Percentiles rank a stretch among this genome's conserved stretches.
These are phyloP conservation scores for Calliopsis andreniformis DNA, from an alignment of 1,140 invertebrate genomes.

Conservation along the genomic window DNA sequence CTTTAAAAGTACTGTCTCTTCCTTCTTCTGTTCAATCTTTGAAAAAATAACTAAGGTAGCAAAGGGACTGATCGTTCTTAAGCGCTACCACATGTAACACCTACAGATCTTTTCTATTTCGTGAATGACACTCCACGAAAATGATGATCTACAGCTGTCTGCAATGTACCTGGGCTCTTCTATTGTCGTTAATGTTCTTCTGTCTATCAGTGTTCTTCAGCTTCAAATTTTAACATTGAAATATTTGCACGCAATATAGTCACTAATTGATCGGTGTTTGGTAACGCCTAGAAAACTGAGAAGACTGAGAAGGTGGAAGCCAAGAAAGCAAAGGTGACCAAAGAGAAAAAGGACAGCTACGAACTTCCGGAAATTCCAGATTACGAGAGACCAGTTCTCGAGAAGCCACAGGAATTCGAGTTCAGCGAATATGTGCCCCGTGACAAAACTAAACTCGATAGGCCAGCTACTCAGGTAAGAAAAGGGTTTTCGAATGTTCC, in stretches of 20 bases:
- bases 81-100: too few relatives aligned
- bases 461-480: conserved; percentile 75
- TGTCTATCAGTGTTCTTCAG: background rate
- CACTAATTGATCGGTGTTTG: background rate
- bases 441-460: conserved; percentile 78
- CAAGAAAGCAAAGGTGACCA: conserved; percentile 76
- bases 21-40: background rate
- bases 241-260: background rate
- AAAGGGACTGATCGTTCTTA: too few relatives aligned
- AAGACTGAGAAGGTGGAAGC: conserved; percentile 73
- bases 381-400: conserved; percentile 85
- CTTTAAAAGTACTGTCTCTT: background rate
- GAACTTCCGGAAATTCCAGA: conserved; percentile 90
- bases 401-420: conserved; percentile 83
- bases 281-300: conserved; percentile 73
- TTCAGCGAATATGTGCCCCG: conserved; percentile 72
- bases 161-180: background rate
- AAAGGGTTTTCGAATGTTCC: background rate
- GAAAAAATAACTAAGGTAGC: background rate
- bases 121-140: too few relatives aligned
- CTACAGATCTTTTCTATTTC: background rate
- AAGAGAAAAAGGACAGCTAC: conserved; percentile 81
- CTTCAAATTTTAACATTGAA: background rate
- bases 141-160: too few relatives aligned
- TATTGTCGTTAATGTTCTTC: conserved; percentile 7